phyloP scores from a whole-genome alignment of 2,113 vertebrate species.

The Arizona elegans region DNA sequence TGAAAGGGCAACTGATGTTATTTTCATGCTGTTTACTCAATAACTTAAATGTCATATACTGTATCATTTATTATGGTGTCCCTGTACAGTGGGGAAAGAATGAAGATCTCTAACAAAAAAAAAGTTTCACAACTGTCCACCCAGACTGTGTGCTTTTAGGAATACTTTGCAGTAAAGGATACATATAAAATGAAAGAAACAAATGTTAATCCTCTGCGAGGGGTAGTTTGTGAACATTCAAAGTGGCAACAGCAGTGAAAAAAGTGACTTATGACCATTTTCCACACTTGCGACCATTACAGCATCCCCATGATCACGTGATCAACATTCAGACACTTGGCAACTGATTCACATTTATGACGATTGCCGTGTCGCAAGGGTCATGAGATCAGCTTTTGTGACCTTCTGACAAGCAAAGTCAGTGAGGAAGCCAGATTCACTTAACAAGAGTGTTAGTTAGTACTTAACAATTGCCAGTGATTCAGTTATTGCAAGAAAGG shows the following conservation, averaged over 20 bases:
- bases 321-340: not conserved
- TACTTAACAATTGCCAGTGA: not conserved
- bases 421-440: not conserved
- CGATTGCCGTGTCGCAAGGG: rapidly evolving
- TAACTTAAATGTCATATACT: not conserved
- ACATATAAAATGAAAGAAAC: not conserved
- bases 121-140: not conserved
- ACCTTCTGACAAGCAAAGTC: not conserved
- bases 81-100: not conserved
- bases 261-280: not conserved
- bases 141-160: not conserved
- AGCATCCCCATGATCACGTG: not conserved
- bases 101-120: not conserved
- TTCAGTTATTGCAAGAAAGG: not conserved
- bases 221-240: not conserved
- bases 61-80: not conserved
- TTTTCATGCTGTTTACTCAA: not conserved
- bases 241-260: not conserved
- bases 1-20: not conserved
- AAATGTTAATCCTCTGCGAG: not conserved
- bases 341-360: not conserved
- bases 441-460: not conserved
- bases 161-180: not conserved
- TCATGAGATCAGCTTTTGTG: not conserved
- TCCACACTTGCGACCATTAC: not conserved